phyloP scores from a whole-genome alignment of 2,888 invertebrate genomes.

The Cheilosia soror region DNA sequence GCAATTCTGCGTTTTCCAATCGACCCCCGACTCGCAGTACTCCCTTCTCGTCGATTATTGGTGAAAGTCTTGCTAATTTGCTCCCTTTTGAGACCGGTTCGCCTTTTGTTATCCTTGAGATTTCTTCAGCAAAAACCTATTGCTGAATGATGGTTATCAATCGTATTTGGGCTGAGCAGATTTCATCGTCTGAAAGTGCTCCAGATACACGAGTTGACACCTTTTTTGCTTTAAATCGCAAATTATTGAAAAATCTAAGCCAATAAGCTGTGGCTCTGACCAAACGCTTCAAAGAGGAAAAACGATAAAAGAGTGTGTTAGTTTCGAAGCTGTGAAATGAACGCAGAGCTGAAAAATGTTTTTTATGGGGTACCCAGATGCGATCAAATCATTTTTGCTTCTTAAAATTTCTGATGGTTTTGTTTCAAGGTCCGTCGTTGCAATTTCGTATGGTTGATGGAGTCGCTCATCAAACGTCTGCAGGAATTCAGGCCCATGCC shows the following conservation, averaged over 20 bases:
- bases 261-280: not conserved
- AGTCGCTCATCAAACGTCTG: not conserved
- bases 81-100: slow-evolving; percentile 1
- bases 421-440: slow-evolving; percentile 9
- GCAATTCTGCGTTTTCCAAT: slow-evolving; percentile 44
- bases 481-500: slow-evolving; percentile 4
- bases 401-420: not conserved
- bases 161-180: not conserved
- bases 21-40: slow-evolving; percentile 61
- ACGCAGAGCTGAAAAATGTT: slow-evolving; percentile 44
- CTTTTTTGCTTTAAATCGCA: not conserved
- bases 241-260: slow-evolving; percentile 11
- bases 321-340: slow-evolving; percentile 17
- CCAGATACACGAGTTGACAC: not conserved
- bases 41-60: slow-evolving; percentile 43
- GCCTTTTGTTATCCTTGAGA: not conserved
- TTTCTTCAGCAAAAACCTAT: not conserved
- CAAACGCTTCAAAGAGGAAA: not conserved
- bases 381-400: not conserved
- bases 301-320: not conserved
- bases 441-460: not conserved
- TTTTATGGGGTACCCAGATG: not conserved
- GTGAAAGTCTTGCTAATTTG: slow-evolving; percentile 36
- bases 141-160: not conserved
- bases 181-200: not conserved